Percentiles rank a stretch among this genome's conserved stretches.
phyloP scores from a whole-genome alignment of 2,888 invertebrate genomes.

The Drosophila rubida region DNA sequence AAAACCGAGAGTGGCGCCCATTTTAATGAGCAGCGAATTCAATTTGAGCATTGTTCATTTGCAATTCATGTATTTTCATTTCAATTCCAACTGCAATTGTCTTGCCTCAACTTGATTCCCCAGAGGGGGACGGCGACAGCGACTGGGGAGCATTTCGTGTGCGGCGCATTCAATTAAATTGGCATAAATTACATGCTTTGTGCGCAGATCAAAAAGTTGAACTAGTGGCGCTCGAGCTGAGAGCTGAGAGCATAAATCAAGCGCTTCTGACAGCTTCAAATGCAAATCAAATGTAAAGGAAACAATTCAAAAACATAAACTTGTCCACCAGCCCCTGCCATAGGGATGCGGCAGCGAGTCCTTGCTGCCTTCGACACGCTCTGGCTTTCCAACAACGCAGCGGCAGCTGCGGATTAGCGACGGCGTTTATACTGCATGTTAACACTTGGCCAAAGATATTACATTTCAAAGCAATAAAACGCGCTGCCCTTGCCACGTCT shows the following conservation, averaged over 20 bases:
- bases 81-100: constrained; percentile 41
- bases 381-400: constrained; percentile 42
- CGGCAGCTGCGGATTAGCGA: constrained; percentile 42
- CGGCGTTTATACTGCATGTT: constrained; percentile 56
- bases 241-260: constrained; percentile 58
- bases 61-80: constrained; percentile 59
- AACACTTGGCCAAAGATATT: constrained; percentile 53
- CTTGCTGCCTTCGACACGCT: constrained; percentile 35
- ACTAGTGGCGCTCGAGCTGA: constrained; percentile 25
- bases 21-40: constrained; percentile 75
- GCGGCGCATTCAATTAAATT: constrained; percentile 74
- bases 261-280: constrained; percentile 65
- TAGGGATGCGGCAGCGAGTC: background rate
- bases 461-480: constrained; percentile 75
- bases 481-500: constrained; percentile 19
- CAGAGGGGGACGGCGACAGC: background rate
- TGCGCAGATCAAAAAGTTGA: constrained; percentile 37
- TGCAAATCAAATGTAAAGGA: constrained; percentile 65
- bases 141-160: constrained; percentile 35
- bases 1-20: constrained; percentile 46
- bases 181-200: constrained; percentile 75
- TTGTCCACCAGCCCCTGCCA: constrained; percentile 38
- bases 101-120: constrained; percentile 35
- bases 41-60: constrained; percentile 71
- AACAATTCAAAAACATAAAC: constrained; percentile 58